Conservation (phyloP, 2,113 vertebrate species). For the Psammodynastes pulverulentus region DNA sequence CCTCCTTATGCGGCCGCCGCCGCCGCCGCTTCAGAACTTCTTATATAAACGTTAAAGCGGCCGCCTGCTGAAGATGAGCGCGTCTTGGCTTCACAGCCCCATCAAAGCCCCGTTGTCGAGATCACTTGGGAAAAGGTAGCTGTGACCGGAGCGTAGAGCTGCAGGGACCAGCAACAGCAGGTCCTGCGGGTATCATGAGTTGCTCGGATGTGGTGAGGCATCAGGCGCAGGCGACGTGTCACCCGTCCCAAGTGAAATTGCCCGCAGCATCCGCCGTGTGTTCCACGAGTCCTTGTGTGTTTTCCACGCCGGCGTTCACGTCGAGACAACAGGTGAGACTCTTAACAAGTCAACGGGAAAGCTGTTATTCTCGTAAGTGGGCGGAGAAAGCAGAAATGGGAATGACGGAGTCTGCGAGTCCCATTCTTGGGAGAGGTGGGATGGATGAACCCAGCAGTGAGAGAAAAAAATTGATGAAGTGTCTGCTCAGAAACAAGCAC, state of each 20-base stretch:
- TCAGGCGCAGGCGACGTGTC: slow-evolving; percentile 79
- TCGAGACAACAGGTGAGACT: slow-evolving; percentile 84
- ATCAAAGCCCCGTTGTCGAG: slow-evolving; percentile 2
- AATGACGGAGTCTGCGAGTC: not conserved
- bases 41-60: slow-evolving; percentile 24
- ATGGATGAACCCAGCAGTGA: not conserved
- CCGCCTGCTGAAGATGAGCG: slow-evolving; percentile 61
- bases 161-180: slow-evolving; percentile 28
- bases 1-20: not conserved
- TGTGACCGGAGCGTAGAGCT: not conserved
- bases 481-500: not conserved
- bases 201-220: slow-evolving; percentile 92
- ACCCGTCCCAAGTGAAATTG: slow-evolving; percentile 80
- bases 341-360: not conserved
- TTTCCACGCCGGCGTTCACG: slow-evolving; percentile 62
- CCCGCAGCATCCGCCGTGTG: slow-evolving; percentile 68
- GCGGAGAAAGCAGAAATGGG: not conserved
- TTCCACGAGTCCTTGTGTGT: slow-evolving; percentile 76
- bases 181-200: slow-evolving; percentile 80
- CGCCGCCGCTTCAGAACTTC: not conserved
- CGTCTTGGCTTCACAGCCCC: slow-evolving; percentile 37
- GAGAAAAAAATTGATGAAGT: not conserved
- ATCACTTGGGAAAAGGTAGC: slow-evolving; percentile 25
- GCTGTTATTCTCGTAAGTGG: too few species aligned
- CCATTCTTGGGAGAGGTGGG: not conserved